Evolutionary conservation across 2,797 vertebrate genomes (phyloP), one percentile per base, ranked within the genome.

Genomic region (Mormyrus proboscirostris): DNA sequence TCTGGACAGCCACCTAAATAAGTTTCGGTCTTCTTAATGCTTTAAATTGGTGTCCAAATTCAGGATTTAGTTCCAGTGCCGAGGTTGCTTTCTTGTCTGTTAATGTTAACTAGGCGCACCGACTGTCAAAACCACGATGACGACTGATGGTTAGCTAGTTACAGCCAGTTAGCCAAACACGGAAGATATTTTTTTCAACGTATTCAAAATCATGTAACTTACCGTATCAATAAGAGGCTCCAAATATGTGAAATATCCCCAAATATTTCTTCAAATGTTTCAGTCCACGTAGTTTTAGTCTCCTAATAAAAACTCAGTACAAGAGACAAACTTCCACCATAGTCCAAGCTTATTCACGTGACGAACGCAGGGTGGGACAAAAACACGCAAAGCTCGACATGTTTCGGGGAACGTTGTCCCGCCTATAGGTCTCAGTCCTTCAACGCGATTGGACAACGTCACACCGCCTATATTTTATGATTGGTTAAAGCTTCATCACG

Each of bases 251-350:
- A 14, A 49, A 14, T 76, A 53, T 25, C 50, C 14, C 29, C 29
- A 3, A 86, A 19, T 25, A 29, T 33, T 55, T 65, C n/a, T 51
- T 29, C 5, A 19, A 25, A 76, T 14, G 25, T 25, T 44, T 29
- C 29, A 76, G 19, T 16, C 86, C 88, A 10, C 59, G 73, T 89
- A 93, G 91, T 93, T 92, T 91, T 1, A 92, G 88, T 92, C 92
- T 92, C 89, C 53, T 89, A 90, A 88, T 88, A 79, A 19, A 76
- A 89, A 2, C 92, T 94, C 92, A 94, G 93, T 93, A 92, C 92
- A 88, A 93, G 93, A 93, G 93, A 94, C 90, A 95, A 95, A 96
- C 94, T 96, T 95, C 95, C 94, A 95, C 95, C 95, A 95, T 94
- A 93, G 94, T 95, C 94, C 88, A 88, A 87, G 88, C 91, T 91